These are phyloP conservation scores for Stramonita haemastoma DNA, from an alignment of 2,888 invertebrate genomes.

Conservation along the genomic window DNA sequence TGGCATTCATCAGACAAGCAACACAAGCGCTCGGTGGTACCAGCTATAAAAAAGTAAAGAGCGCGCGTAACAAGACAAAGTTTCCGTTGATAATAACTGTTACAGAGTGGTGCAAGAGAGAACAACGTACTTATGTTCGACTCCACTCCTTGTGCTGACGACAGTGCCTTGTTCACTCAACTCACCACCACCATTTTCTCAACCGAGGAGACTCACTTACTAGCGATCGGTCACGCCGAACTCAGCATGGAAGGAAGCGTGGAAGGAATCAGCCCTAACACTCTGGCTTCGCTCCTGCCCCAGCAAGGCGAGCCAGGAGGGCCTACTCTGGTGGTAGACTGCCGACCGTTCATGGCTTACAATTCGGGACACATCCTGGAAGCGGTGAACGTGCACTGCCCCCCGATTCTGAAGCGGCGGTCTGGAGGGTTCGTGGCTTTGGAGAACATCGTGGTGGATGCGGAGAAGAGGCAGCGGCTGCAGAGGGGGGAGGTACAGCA, in stretches of 20 bases:
- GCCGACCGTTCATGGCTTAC: conserved; percentile 70
- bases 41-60: not conserved
- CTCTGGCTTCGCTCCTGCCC: conserved; percentile 38
- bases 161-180: not conserved
- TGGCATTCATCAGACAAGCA: not conserved
- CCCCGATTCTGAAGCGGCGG: conserved; percentile 74
- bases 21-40: not conserved
- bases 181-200: not conserved
- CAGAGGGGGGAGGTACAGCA: conserved; percentile 55
- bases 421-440: conserved; percentile 75
- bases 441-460: conserved; percentile 75
- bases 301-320: not conserved
- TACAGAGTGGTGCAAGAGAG: not conserved
- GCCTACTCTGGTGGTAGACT: conserved; percentile 63
- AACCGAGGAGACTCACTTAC: not conserved
- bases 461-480: conserved; percentile 63
- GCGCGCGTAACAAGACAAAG: not conserved
- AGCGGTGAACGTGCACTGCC: conserved; percentile 71
- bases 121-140: not conserved
- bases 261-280: conserved; percentile 36
- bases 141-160: not conserved
- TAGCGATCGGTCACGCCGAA: not conserved
- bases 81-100: too few species aligned
- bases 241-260: conserved; percentile 36
- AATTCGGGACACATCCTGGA: conserved; percentile 66